Evolutionary conservation across 1,140 invertebrate genomes (phyloP), one percentile per base, ranked within the genome.

Genomic region (Tribolium madens): DNA sequence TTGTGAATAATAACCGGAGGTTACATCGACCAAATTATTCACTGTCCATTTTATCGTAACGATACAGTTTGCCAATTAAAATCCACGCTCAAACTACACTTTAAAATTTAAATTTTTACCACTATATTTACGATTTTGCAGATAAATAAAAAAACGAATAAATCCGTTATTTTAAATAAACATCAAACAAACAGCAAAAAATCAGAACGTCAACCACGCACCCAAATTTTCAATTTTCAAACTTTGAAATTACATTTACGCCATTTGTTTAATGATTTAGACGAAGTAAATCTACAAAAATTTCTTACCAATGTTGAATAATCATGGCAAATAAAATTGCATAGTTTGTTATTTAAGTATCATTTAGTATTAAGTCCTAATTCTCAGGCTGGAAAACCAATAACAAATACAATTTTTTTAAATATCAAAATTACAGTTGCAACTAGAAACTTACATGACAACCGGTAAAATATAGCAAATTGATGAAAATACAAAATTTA

Each of bases 1-100:
- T 57, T 64, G 57, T 64, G 57, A 33, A 64, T 64, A 64, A 64
- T 64, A 31, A 64, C 26, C 17, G 17, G 52, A 6, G 52, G 52
- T 17, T 26, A 26, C 17, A 57, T 21, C 52, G 9, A 57, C 52
- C 52, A 57, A 57, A 57, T 57, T 57, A 57, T 57, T 57, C 18
- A 12, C 52, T 57, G 52, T 57, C 52, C 52, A 10, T 18, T 57
- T 57, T 57, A 21, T 26, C 52, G 13, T 57, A 57, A 57, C 17
- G 36, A 42, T 42, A 7, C 14, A 26, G 13, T 21, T 12, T 57
- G 10, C 52, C 10, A 57, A 18, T 57, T 26, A 18, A n/a, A 17
- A 3, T 17, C 15, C 15, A 50, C 12, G 48, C 48, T 7, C 48
- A 50, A 50, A 50, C 48, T 42, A 9, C 36, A 42, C 36, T 42